Percentiles rank a stretch among this genome's conserved stretches.
phyloP scores from a whole-genome alignment of 1,140 invertebrate genomes.

The Aethina tumida region DNA sequence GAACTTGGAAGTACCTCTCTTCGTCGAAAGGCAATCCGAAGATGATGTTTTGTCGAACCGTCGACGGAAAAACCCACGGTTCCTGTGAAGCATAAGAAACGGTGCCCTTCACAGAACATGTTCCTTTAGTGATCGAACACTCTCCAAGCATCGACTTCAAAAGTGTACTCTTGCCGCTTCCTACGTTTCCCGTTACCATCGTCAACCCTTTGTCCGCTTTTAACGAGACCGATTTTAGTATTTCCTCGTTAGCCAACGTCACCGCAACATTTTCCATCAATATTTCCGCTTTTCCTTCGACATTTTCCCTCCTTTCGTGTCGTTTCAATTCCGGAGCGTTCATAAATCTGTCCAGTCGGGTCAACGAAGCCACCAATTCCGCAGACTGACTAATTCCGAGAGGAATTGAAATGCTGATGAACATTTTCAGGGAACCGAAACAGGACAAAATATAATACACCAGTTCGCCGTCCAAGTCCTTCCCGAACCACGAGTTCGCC shows the following conservation, averaged over 20 bases:
- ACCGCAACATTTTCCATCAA: slow-evolving; percentile 17
- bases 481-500: slow-evolving; percentile 57
- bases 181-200: slow-evolving; percentile 60
- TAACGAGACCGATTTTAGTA: slow-evolving; percentile 37
- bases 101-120: slow-evolving; percentile 51
- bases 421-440: slow-evolving; percentile 60
- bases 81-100: slow-evolving; percentile 73
- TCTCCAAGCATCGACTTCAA: slow-evolving; percentile 63
- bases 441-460: slow-evolving; percentile 66
- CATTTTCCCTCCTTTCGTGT: slow-evolving; percentile 42
- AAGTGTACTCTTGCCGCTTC: slow-evolving; percentile 70
- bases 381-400: slow-evolving; percentile 50
- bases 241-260: slow-evolving; percentile 30
- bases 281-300: slow-evolving; percentile 16
- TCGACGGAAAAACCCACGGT: slow-evolving; percentile 63
- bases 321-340: too few relatives aligned
- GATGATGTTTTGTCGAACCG: slow-evolving; percentile 51
- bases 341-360: too few relatives aligned
- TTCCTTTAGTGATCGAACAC: slow-evolving; percentile 51
- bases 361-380: slow-evolving; percentile 35
- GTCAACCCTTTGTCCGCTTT: slow-evolving; percentile 10
- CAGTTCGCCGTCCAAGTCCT: slow-evolving; percentile 60
- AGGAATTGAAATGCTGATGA: slow-evolving; percentile 64
- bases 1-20: slow-evolving; percentile 44
- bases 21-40: slow-evolving; percentile 41